Conservation (phyloP, 2,113 vertebrate species). For the Pseudolaguvia tuberculata region DNA sequence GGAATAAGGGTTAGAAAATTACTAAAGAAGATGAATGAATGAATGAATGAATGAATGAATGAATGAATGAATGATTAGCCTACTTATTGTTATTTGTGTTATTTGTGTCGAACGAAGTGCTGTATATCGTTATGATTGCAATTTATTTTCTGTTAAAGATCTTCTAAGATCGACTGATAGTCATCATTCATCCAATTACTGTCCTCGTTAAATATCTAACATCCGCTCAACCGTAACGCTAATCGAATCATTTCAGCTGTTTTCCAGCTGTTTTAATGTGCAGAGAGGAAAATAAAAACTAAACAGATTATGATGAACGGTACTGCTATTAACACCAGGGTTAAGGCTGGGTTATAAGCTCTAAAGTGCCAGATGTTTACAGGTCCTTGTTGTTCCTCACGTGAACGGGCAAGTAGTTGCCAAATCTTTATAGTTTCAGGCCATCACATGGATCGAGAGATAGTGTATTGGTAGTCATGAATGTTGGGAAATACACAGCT, state of each 20-base stretch:
- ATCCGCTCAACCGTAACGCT: neutral
- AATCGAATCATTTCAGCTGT: neutral
- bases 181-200: constrained; percentile 6
- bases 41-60: too few species aligned
- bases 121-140: neutral
- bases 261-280: neutral
- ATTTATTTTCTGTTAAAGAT: neutral
- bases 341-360: constrained; percentile 17
- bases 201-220: neutral
- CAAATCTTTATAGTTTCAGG: neutral
- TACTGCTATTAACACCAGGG: constrained; percentile 9
- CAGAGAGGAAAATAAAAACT: neutral
- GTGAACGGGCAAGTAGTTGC: neutral
- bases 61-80: too few species aligned
- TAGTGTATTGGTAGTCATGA: neutral
- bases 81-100: too few species aligned
- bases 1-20: too few species aligned
- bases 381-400: too few species aligned
- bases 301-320: constrained; percentile 15
- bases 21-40: too few species aligned
- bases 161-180: neutral
- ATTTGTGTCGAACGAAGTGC: too few species aligned
- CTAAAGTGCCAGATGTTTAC: constrained; percentile 13
- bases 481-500: neutral
- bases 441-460: neutral